Evolutionary conservation across 2,888 invertebrate species (phyloP).

Genomic region (Yponomeuta cagnagella): DNA sequence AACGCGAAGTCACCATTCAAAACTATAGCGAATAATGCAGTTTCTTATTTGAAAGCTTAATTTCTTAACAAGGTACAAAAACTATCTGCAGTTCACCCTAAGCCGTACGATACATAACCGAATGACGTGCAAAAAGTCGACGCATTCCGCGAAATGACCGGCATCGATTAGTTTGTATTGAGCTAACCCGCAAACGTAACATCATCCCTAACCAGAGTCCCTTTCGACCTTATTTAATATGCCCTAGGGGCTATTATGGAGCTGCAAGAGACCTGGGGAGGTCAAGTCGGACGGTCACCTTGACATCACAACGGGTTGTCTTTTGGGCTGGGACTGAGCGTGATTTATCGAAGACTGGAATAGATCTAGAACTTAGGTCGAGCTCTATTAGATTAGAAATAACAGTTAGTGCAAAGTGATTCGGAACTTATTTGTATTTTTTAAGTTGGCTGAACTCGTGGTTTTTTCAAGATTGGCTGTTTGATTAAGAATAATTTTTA

Average conservation of each 20-base stretch:
- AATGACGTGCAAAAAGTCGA: slow-evolving; percentile 1
- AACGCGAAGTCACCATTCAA: too few relatives aligned
- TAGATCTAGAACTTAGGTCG: neutral
- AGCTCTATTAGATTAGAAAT: neutral
- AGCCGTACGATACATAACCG: neutral
- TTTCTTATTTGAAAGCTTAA: too few relatives aligned
- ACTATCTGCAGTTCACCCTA: neutral
- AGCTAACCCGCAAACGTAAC: neutral
- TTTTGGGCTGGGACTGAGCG: slow-evolving; percentile 9
- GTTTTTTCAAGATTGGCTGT: too few relatives aligned
- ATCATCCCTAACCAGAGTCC: neutral
- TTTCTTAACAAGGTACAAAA: too few relatives aligned
- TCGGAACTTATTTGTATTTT: neutral
- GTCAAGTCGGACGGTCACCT: slow-evolving; percentile 13
- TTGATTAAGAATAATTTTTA: too few relatives aligned
- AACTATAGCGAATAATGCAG: too few relatives aligned
- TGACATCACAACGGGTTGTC: slow-evolving; percentile 18
- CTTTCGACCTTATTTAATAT: neutral
- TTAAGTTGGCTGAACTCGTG: neutral
- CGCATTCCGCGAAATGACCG: neutral
- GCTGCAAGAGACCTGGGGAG: neutral
- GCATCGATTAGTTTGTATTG: neutral
- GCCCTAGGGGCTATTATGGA: neutral
- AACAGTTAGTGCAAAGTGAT: neutral
- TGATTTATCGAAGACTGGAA: slow-evolving; percentile 5